phyloP scores from a whole-genome alignment of 2,113 vertebrate species.

The Thunnus thynnus region DNA sequence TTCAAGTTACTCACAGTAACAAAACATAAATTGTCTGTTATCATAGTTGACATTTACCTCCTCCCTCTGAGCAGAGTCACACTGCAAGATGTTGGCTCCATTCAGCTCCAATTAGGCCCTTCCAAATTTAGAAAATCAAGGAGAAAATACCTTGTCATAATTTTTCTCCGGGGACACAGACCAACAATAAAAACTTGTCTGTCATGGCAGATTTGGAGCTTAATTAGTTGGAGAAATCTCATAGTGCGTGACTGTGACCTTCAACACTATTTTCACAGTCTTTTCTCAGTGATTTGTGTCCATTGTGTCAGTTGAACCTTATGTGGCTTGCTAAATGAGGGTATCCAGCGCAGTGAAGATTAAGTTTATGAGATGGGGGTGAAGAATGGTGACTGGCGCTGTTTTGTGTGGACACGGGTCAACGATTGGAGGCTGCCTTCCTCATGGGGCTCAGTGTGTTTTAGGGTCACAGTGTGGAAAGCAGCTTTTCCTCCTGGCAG shows the following conservation, averaged over 20 bases:
- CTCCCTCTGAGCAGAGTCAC: conserved; percentile 28
- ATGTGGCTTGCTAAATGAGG: conserved; percentile 46
- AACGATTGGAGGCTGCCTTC: conserved; percentile 39
- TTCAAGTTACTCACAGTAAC: conserved; percentile 4
- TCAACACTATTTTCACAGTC: conserved; percentile 54
- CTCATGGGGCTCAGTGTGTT: conserved; percentile 30
- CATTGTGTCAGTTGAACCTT: conserved; percentile 58
- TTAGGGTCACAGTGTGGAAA: conserved; percentile 59
- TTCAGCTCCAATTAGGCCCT: conserved; percentile 40
- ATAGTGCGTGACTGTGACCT: conserved; percentile 56
- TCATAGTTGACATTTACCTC: conserved; percentile 30
- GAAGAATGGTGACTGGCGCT: conserved; percentile 54
- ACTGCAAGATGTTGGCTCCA: conserved; percentile 3
- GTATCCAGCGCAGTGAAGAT: conserved; percentile 42
- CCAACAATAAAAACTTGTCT: conserved; percentile 25
- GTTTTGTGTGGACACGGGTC: conserved; percentile 72
- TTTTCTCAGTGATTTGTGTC: conserved; percentile 61
- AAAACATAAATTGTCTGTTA: not conserved
- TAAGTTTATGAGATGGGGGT: conserved; percentile 38
- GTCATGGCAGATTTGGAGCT: conserved; percentile 42
- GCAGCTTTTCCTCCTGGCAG: conserved; percentile 19
- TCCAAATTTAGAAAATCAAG: conserved; percentile 30
- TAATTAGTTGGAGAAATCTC: conserved; percentile 60
- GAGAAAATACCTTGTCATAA: not conserved
- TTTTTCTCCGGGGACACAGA: conserved; percentile 15